phyloP scores from a whole-genome alignment of 2,888 invertebrate genomes.

The Drosophila kanekoi region DNA sequence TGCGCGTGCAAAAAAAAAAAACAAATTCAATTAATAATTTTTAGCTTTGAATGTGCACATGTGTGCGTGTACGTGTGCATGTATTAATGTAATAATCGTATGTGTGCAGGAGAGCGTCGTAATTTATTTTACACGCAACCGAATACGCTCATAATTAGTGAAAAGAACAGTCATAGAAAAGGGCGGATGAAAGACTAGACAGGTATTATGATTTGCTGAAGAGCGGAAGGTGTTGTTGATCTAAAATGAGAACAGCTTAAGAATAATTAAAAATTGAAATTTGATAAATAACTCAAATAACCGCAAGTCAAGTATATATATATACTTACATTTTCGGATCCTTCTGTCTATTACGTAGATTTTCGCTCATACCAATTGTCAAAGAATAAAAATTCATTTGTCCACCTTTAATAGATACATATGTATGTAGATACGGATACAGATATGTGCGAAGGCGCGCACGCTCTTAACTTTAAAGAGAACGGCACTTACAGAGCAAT shows the following conservation, averaged over 20 bases:
- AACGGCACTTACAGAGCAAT: neutral
- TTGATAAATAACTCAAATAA: too few species aligned
- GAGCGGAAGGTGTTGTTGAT: too few species aligned
- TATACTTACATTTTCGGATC: too few species aligned
- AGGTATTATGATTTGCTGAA: neutral
- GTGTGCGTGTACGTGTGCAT: neutral
- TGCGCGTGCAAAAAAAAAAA: neutral
- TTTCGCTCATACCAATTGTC: too few species aligned
- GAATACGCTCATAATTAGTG: neutral
- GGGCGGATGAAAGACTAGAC: neutral
- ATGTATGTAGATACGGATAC: too few species aligned
- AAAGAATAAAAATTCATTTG: too few species aligned
- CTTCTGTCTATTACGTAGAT: too few species aligned
- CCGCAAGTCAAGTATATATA: too few species aligned
- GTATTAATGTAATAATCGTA: neutral
- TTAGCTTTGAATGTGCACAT: constrained; percentile 11
- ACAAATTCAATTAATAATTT: constrained; percentile 47
- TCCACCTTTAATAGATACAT: too few species aligned
- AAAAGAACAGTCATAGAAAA: neutral
- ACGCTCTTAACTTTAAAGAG: neutral
- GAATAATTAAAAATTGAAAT: too few species aligned
- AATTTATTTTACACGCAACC: constrained; percentile 1
- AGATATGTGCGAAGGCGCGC: too few species aligned
- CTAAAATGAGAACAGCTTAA: too few species aligned
- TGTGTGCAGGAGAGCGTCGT: neutral